Evolutionary conservation across 2,888 invertebrate species (phyloP).

Genomic region (Deilephila elpenor): DNA sequence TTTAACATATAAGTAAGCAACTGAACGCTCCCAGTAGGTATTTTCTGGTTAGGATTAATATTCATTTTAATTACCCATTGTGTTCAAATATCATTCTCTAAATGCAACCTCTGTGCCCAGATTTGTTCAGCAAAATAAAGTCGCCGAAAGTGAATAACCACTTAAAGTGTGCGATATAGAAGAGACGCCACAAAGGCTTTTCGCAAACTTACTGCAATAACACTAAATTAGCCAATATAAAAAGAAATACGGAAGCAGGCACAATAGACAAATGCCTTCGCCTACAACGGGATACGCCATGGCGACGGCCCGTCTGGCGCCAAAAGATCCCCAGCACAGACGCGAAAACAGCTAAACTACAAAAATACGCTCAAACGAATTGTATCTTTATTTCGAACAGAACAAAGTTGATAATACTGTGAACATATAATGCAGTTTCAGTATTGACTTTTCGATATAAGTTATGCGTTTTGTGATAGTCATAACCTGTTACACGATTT

Average conservation of each 20-base stretch:
- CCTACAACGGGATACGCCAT: conserved; percentile 60
- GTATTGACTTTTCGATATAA: conserved; percentile 57
- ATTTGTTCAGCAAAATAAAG: not conserved
- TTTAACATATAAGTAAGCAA: too few relatives aligned
- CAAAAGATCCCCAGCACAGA: conserved; percentile 55
- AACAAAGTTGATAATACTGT: conserved; percentile 33
- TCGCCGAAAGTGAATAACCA: conserved; percentile 34
- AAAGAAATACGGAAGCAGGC: conserved; percentile 69
- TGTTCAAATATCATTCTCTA: not conserved
- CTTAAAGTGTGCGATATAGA: conserved; percentile 44
- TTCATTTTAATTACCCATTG: not conserved
- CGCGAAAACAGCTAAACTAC: conserved; percentile 48
- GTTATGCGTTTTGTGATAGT: conserved; percentile 47
- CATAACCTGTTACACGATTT: conserved; percentile 31
- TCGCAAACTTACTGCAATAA: conserved; percentile 63
- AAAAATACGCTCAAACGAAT: not conserved
- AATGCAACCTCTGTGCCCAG: not conserved
- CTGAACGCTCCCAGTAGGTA: too few relatives aligned
- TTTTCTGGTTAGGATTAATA: too few relatives aligned
- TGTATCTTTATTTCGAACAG: accelerated
- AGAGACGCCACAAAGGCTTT: conserved; percentile 51
- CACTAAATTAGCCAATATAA: conserved; percentile 74
- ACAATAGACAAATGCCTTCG: conserved; percentile 60
- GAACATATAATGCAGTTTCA: conserved; percentile 42
- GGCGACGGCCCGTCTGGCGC: conserved; percentile 76